Evolutionary conservation across 2,888 invertebrate genomes (phyloP).

Genomic region (Esperia sulphurella): DNA sequence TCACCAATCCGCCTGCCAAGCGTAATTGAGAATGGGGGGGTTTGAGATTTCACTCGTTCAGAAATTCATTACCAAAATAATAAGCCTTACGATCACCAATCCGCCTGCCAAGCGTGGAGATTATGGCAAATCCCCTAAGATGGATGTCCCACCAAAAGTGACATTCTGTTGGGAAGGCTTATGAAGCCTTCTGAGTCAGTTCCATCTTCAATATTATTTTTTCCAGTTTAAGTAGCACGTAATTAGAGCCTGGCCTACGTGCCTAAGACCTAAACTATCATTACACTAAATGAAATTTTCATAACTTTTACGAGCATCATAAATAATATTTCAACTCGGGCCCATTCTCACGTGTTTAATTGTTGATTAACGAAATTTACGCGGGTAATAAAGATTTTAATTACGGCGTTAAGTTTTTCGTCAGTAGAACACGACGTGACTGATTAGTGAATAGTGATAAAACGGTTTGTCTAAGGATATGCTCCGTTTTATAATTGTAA

Average conservation of each 20-base stretch:
- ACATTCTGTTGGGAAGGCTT: no score
- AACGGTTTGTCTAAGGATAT: constrained; percentile 28
- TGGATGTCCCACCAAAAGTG: no score
- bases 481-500: constrained; percentile 7
- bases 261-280: background rate
- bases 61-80: no score
- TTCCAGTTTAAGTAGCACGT: background rate
- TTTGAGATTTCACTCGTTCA: no score
- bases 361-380: constrained; percentile 31
- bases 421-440: constrained; percentile 44
- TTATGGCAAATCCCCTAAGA: no score
- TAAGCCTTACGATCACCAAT: no score
- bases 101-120: no score
- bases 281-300: background rate
- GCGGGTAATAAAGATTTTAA: constrained; percentile 31
- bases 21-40: no score
- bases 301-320: background rate
- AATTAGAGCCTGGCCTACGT: background rate
- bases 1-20: no score
- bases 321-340: constrained; percentile 12
- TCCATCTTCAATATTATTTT: no score
- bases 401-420: constrained; percentile 30
- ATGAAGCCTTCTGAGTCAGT: no score
- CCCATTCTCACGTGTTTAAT: constrained; percentile 34
- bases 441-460: constrained; percentile 37